Conservation (phyloP, 2,113 vertebrate species). For the Paralichthys olivaceus region DNA sequence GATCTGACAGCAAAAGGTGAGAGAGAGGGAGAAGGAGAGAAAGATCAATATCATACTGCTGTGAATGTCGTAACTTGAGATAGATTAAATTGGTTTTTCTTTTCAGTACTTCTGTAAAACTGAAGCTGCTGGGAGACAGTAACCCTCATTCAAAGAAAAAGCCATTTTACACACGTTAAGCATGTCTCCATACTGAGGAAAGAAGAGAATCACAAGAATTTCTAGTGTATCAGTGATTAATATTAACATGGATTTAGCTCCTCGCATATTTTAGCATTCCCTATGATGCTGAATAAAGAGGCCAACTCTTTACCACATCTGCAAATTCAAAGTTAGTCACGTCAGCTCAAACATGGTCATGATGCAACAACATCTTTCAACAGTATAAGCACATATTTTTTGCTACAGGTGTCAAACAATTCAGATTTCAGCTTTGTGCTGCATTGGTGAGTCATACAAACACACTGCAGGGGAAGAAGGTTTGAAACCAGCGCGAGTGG, state of each 20-base stretch:
- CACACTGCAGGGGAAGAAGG: conserved; percentile 16
- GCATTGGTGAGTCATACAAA: conserved; percentile 17
- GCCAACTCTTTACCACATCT: conserved; percentile 25
- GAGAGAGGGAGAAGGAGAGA: conserved; percentile 11
- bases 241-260: conserved; percentile 11
- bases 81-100: conserved; percentile 8
- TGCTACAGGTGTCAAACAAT: conserved; percentile 88
- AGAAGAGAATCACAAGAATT: conserved; percentile 20
- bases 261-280: conserved; percentile 5
- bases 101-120: conserved; percentile 10
- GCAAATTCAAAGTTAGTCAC: conserved; percentile 38
- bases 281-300: conserved; percentile 24
- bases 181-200: background rate
- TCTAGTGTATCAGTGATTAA: background rate
- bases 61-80: conserved; percentile 32
- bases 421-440: conserved; percentile 78
- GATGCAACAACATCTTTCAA: conserved; percentile 16
- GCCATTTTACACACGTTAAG: no score
- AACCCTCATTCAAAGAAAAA: background rate
- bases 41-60: conserved; percentile 51
- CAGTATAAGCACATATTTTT: conserved; percentile 45
- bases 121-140: conserved; percentile 6
- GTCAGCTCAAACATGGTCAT: conserved; percentile 18
- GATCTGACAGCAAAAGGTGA: conserved; percentile 49
- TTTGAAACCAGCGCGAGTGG: background rate